Evolutionary conservation across 1,140 invertebrate species (phyloP).

Genomic region (Zaprionus ornatus): DNA sequence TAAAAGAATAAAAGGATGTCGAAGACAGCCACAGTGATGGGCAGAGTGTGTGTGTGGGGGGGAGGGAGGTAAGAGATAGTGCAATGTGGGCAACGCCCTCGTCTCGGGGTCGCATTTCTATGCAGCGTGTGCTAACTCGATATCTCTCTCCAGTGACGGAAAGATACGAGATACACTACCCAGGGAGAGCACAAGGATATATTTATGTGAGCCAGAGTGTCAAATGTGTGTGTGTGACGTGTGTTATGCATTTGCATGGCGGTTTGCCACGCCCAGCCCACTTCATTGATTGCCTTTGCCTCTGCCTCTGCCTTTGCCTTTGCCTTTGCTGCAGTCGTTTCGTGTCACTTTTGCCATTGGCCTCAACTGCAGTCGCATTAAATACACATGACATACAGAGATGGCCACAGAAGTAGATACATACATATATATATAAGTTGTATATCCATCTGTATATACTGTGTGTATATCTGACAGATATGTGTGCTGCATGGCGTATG

Average conservation of each 20-base stretch:
- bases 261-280: constrained; percentile 43
- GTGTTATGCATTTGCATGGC: constrained; percentile 28
- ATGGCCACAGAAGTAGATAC: neutral
- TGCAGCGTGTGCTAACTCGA: constrained; percentile 41
- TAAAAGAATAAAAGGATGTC: constrained; percentile 41
- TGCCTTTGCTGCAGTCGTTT: constrained; percentile 36
- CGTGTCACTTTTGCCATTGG: constrained; percentile 42
- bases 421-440: neutral
- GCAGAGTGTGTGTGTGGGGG: neutral
- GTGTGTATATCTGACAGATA: neutral
- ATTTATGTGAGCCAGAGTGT: neutral
- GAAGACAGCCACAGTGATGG: neutral
- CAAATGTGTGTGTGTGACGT: neutral
- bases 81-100: constrained; percentile 34
- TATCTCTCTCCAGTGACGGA: constrained; percentile 51
- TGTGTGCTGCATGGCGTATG: constrained; percentile 37
- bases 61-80: neutral
- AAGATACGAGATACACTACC: constrained; percentile 1
- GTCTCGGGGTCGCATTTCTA: constrained; percentile 48
- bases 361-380: constrained; percentile 35
- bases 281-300: constrained; percentile 68
- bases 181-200: neutral
- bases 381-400: constrained; percentile 3
- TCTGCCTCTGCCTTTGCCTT: neutral
- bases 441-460: too few species aligned